Percentiles rank a stretch among this genome's conserved stretches.
These are phyloP conservation scores for Conistra vaccinii DNA, from an alignment of 2,888 invertebrate species.

Conservation along the genomic window DNA sequence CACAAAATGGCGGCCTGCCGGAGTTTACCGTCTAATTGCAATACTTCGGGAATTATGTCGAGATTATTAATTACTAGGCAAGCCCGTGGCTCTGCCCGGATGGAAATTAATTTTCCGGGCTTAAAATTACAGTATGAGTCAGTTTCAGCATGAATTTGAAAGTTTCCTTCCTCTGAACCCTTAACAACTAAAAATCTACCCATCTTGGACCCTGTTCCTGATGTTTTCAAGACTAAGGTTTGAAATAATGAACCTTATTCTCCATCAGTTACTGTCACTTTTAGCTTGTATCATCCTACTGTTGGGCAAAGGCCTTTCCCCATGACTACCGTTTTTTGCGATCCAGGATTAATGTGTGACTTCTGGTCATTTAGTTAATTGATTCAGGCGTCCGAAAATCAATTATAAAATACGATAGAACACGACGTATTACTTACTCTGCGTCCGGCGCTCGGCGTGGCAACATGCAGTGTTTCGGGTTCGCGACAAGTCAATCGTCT, in stretches of 20 bases:
- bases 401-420: too few relatives aligned
- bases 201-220: background rate
- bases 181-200: background rate
- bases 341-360: too few relatives aligned
- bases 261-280: too few relatives aligned
- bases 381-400: too few relatives aligned
- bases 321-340: too few relatives aligned
- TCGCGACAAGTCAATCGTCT: too few relatives aligned
- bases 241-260: background rate
- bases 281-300: too few relatives aligned
- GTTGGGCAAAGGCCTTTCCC: too few relatives aligned
- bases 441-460: too few relatives aligned
- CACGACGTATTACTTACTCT: too few relatives aligned
- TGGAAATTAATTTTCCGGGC: slow-evolving; percentile 16
- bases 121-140: background rate
- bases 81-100: background rate
- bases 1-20: slow-evolving; percentile 42
- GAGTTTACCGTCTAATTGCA: slow-evolving; percentile 48
- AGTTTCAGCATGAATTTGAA: background rate
- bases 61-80: slow-evolving; percentile 41
- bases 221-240: background rate
- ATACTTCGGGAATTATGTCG: slow-evolving; percentile 41
- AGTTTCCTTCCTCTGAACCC: background rate
- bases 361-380: too few relatives aligned
- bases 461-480: too few relatives aligned